Conservation (phyloP, 2,888 invertebrate species). For the Drosophila barbarae region DNA sequence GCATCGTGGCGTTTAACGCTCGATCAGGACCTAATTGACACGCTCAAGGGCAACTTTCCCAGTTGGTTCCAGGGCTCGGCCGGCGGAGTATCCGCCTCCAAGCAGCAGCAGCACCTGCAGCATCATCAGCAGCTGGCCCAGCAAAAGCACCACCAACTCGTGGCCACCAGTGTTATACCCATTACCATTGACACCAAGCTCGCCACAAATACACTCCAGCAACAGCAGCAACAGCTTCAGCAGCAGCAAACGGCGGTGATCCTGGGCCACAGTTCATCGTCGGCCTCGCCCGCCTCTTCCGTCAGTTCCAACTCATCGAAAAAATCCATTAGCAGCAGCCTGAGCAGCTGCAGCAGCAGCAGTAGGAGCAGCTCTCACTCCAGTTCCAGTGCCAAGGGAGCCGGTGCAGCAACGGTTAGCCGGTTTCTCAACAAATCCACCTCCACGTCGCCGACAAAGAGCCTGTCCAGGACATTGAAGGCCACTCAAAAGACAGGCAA, state of each 20-base stretch:
- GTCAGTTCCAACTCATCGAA: constrained; percentile 76
- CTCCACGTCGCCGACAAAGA: constrained; percentile 62
- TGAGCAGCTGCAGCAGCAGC: constrained; percentile 54
- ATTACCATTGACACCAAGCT: constrained; percentile 63
- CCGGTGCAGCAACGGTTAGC: constrained; percentile 55
- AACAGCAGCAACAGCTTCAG: constrained; percentile 54
- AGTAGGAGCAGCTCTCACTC: constrained; percentile 52
- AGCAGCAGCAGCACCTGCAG: constrained; percentile 39
- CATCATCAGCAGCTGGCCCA: constrained; percentile 44
- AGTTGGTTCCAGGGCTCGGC: constrained; percentile 89
- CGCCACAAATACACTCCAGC: constrained; percentile 67
- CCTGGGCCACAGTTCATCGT: constrained; percentile 62
- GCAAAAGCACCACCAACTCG: constrained; percentile 48
- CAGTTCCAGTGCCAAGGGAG: constrained; percentile 49
- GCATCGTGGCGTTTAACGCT: constrained; percentile 95
- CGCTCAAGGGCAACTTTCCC: constrained; percentile 94
- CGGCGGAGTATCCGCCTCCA: constrained; percentile 43
- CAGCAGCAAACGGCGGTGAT: constrained; percentile 53
- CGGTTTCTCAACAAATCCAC: constrained; percentile 62
- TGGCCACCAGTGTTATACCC: constrained; percentile 59
- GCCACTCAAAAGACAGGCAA: constrained; percentile 62
- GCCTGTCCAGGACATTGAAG: constrained; percentile 62
- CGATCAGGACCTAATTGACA: constrained; percentile 95
- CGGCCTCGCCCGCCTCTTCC: constrained; percentile 76
- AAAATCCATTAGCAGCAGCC: constrained; percentile 65